Evolutionary conservation across 2,888 invertebrate species (phyloP).

Genomic region (Odontothrips loti): DNA sequence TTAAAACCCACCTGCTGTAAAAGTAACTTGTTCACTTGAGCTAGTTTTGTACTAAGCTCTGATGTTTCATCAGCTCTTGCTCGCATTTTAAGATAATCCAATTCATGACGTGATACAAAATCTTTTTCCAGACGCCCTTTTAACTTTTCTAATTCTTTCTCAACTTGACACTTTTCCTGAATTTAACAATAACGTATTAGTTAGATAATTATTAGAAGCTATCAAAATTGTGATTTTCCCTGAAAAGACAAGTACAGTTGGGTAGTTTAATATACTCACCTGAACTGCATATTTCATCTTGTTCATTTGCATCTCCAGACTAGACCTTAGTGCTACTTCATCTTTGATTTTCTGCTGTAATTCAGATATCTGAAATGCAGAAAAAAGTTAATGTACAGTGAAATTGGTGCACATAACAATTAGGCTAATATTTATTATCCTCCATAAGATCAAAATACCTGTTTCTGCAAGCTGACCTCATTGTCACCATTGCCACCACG

Average conservation of each 20-base stretch:
- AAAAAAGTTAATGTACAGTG: not conserved
- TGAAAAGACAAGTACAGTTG: too few relatives aligned
- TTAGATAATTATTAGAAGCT: too few relatives aligned
- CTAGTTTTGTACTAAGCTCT: constrained; percentile 39
- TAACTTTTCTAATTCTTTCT: constrained; percentile 38
- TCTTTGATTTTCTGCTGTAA: constrained; percentile 38
- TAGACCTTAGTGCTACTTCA: constrained; percentile 36
- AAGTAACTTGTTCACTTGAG: constrained; percentile 38
- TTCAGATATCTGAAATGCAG: constrained; percentile 36
- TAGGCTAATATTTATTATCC: too few relatives aligned
- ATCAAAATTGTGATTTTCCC: not conserved
- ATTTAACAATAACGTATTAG: constrained; percentile 1
- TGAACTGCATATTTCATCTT: constrained; percentile 38
- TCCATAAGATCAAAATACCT: not conserved
- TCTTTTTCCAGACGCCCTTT: constrained; percentile 38
- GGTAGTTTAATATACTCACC: constrained; percentile 22
- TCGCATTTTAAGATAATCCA: constrained; percentile 38
- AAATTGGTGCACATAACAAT: not conserved
- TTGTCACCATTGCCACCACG: constrained; percentile 6
- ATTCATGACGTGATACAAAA: constrained; percentile 39
- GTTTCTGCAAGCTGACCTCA: constrained; percentile 1
- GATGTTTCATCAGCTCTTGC: constrained; percentile 38
- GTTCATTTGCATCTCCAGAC: constrained; percentile 38
- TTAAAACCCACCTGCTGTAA: constrained; percentile 37
- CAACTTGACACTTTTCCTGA: constrained; percentile 40